Conservation (phyloP, 1,140 invertebrate species). For the Musca vetustissima region DNA sequence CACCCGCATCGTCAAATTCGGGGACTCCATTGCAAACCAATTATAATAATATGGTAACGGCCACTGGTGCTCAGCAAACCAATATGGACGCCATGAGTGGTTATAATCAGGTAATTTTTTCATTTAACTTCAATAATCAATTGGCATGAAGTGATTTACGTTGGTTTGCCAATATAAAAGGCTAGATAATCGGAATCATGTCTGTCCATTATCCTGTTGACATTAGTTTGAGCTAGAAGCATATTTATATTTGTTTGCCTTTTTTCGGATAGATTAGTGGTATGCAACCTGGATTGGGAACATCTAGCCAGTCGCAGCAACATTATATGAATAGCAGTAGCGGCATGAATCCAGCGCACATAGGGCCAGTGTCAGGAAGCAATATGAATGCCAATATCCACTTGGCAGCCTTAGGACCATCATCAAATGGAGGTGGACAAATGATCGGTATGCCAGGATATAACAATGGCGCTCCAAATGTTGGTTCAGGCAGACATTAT, state of each 20-base stretch:
- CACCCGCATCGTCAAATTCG: constrained; percentile 40
- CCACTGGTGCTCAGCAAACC: constrained; percentile 31
- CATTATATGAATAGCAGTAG: constrained; percentile 36
- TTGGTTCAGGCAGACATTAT: constrained; percentile 48
- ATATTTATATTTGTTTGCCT: too few species aligned
- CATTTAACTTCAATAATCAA: too few species aligned
- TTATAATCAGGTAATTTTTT: constrained; percentile 47
- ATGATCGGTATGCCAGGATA: constrained; percentile 25
- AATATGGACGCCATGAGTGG: constrained; percentile 53
- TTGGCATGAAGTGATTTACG: too few species aligned
- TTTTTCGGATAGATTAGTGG: constrained; percentile 50
- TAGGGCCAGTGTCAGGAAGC: constrained; percentile 41
- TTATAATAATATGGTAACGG: constrained; percentile 38
- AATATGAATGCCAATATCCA: constrained; percentile 33
- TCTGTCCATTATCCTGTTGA: too few species aligned
- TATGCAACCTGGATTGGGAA: constrained; percentile 25
- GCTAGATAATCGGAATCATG: too few species aligned
- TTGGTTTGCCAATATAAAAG: too few species aligned
- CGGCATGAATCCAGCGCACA: constrained; percentile 42
- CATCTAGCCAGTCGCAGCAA: constrained; percentile 26
- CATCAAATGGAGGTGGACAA: constrained; percentile 41
- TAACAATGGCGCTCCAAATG: constrained; percentile 43
- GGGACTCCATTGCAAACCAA: constrained; percentile 36
- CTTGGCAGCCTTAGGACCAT: constrained; percentile 43
- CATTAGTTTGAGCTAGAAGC: too few species aligned